Conservation (phyloP, 2,797 vertebrate genomes). For the Pygocentrus nattereri region DNA sequence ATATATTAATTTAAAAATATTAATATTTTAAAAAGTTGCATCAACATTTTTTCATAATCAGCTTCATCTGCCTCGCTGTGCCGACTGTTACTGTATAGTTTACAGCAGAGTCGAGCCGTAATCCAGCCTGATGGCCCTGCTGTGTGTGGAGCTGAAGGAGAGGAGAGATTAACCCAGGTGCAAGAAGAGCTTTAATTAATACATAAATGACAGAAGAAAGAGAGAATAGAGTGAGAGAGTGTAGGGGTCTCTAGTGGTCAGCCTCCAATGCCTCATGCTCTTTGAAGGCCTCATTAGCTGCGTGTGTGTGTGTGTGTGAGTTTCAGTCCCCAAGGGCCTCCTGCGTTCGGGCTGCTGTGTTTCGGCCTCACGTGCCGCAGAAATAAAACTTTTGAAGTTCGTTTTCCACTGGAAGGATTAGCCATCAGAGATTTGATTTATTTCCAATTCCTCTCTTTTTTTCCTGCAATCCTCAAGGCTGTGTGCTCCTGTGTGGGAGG, state of each 20-base stretch:
- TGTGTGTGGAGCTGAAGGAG: slow-evolving; percentile 53
- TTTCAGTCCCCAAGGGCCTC: slow-evolving; percentile 78
- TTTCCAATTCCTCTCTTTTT: slow-evolving; percentile 66
- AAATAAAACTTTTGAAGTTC: slow-evolving; percentile 85
- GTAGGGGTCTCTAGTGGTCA: slow-evolving; percentile 77
- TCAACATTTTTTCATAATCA: not conserved
- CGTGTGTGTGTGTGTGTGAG: slow-evolving; percentile 54
- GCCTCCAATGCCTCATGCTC: slow-evolving; percentile 75
- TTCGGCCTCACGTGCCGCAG: slow-evolving; percentile 70
- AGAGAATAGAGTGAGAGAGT: slow-evolving; percentile 1
- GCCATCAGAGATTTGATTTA: slow-evolving; percentile 80
- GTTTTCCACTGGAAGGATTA: slow-evolving; percentile 84
- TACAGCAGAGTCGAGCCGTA: not conserved
- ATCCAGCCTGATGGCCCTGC: not conserved
- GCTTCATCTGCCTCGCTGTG: not conserved
- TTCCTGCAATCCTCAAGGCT: slow-evolving; percentile 72
- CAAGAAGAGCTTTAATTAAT: slow-evolving; percentile 70
- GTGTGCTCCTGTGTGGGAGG: slow-evolving; percentile 70
- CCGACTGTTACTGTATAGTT: not conserved
- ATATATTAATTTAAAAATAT: too few species aligned
- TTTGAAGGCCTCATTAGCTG: slow-evolving; percentile 86
- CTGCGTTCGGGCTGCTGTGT: slow-evolving; percentile 59
- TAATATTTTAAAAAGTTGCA: too few species aligned
- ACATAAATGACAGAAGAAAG: slow-evolving; percentile 64
- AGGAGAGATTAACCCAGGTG: slow-evolving; percentile 72